These are phyloP conservation scores for Sarcophaga variegata DNA, from an alignment of 2,888 invertebrate genomes.

Conservation along the genomic window DNA sequence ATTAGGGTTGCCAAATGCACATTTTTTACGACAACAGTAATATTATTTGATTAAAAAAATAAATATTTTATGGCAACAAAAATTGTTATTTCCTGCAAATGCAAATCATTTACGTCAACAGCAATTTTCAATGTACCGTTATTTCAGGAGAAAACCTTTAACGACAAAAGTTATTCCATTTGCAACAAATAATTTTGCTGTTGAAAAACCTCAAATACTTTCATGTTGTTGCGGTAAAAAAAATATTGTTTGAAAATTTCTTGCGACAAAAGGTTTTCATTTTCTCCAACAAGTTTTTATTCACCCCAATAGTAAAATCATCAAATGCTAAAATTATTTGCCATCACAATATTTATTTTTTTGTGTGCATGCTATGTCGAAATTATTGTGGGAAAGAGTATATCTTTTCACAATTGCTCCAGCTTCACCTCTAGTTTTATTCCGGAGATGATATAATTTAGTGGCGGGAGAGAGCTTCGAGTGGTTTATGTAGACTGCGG, in stretches of 20 bases:
- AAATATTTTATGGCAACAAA: no score
- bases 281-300: constrained; percentile 29
- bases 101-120: no score
- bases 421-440: no score
- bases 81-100: no score
- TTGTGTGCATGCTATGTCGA: no score
- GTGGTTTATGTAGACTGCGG: no score
- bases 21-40: background rate
- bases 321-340: constrained; percentile 32
- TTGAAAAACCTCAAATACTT: constrained; percentile 21
- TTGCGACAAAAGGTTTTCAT: constrained; percentile 31
- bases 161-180: constrained; percentile 30
- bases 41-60: no score
- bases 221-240: constrained; percentile 27
- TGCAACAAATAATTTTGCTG: constrained; percentile 30
- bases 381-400: no score
- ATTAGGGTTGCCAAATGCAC: constrained; percentile 2
- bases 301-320: constrained; percentile 15
- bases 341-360: background rate
- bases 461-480: no score
- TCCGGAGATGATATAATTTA: no score
- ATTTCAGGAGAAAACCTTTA: constrained; percentile 24
- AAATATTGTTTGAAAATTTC: constrained; percentile 1
- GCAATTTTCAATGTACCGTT: no score
- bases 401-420: no score